Evolutionary conservation across 2,113 vertebrate genomes (phyloP).

Genomic region (Trematomus loennbergii): DNA sequence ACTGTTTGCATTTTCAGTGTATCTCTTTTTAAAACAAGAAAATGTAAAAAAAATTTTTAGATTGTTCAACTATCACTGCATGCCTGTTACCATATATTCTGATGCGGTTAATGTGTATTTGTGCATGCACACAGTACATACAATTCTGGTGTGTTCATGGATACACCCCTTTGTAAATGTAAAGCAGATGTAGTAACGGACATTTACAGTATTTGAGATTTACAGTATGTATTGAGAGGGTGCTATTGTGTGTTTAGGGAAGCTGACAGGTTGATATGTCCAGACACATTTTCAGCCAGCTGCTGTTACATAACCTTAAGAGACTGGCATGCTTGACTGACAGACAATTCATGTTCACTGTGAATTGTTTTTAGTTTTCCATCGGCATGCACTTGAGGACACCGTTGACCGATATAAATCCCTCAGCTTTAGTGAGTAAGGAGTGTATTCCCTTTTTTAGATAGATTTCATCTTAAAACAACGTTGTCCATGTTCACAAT

Average conservation of each 20-base stretch:
- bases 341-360: constrained; percentile 43
- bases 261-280: constrained; percentile 71
- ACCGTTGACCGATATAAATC: background rate
- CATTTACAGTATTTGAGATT: constrained; percentile 34
- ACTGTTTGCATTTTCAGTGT: too few species aligned
- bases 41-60: too few species aligned
- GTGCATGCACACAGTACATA: background rate
- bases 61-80: background rate
- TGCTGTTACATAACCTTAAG: constrained; percentile 66
- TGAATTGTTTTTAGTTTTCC: constrained; percentile 57
- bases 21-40: too few species aligned
- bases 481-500: background rate
- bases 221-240: constrained; percentile 22
- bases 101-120: background rate
- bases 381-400: background rate
- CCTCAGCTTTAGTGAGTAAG: background rate
- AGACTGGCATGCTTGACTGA: constrained; percentile 39
- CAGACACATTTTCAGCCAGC: constrained; percentile 74
- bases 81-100: constrained; percentile 2
- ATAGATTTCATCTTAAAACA: background rate
- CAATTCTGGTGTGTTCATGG: constrained; percentile 14
- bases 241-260: constrained; percentile 38
- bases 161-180: constrained; percentile 41
- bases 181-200: constrained; percentile 60
- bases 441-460: background rate